These are phyloP conservation scores for Linurgus olivaceus DNA, from an alignment of 2,797 vertebrate genomes.

Conservation along the genomic window DNA sequence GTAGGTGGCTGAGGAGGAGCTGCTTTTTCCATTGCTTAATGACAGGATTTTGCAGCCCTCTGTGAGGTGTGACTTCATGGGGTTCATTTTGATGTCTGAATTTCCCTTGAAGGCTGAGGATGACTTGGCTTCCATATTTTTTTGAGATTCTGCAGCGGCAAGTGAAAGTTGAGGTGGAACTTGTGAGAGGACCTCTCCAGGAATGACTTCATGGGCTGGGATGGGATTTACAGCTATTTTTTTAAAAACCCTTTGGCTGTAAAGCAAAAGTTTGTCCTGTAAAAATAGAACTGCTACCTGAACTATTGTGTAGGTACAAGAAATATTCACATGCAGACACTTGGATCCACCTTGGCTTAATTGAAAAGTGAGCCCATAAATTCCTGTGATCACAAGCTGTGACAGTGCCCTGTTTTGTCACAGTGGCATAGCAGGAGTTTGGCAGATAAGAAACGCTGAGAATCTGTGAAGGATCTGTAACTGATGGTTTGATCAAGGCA, in stretches of 20 bases:
- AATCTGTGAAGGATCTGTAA: not conserved
- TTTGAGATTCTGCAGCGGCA: not conserved
- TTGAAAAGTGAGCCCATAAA: not conserved
- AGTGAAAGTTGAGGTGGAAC: not conserved
- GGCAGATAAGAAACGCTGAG: not conserved
- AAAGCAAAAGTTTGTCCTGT: not conserved
- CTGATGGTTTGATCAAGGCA: not conserved
- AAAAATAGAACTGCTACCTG: not conserved
- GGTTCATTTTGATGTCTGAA: not conserved
- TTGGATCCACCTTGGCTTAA: not conserved
- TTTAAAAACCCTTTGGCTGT: not conserved
- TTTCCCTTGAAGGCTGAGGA: not conserved
- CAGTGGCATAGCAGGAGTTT: not conserved
- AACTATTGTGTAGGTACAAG: not conserved
- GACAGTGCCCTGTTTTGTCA: not conserved
- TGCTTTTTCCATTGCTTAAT: constrained; percentile 41
- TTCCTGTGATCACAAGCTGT: not conserved
- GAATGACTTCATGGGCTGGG: not conserved
- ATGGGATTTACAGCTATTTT: not conserved
- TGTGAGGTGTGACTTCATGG: not conserved
- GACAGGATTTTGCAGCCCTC: constrained; percentile 2
- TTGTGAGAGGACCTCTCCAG: not conserved
- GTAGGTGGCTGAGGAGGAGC: constrained; percentile 41
- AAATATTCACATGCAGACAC: not conserved
- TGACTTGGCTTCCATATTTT: not conserved